These are phyloP conservation scores for silkworm (Bombyx mori) DNA, from an alignment of 1,140 invertebrate genomes.

Conservation along the genomic window DNA sequence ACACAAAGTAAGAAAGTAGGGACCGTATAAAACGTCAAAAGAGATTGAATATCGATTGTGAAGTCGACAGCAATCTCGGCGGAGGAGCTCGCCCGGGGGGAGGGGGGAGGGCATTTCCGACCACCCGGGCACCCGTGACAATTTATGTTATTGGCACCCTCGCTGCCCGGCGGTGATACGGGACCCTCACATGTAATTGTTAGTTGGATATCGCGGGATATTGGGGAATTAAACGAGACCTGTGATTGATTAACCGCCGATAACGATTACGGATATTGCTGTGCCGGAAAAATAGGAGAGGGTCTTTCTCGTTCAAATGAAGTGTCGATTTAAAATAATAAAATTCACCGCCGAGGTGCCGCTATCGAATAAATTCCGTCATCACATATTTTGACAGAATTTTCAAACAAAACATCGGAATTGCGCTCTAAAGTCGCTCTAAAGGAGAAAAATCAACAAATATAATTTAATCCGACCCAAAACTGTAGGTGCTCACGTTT, in stretches of 20 bases:
- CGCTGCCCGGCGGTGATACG: conserved; percentile 49
- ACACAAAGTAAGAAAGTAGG: conserved; percentile 59
- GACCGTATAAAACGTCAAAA: conserved; percentile 61
- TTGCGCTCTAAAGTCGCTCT: conserved; percentile 20
- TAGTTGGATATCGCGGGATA: conserved; percentile 62
- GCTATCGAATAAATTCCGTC: too few relatives aligned
- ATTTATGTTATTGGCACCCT: conserved; percentile 65
- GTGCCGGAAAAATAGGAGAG: conserved; percentile 31
- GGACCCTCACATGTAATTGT: conserved; percentile 62
- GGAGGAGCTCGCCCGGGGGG: conserved; percentile 6
- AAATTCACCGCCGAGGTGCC: conserved; percentile 14
- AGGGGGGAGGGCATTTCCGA: conserved; percentile 19
- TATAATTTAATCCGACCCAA: conserved; percentile 63
- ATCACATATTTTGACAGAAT: too few relatives aligned
- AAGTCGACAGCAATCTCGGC: conserved; percentile 58
- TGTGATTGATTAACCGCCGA: conserved; percentile 64
- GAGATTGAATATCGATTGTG: conserved; percentile 70
- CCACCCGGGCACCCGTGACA: conserved; percentile 52
- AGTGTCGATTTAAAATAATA: conserved; percentile 32
- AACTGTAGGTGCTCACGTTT: conserved; percentile 53
- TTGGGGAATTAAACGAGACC: conserved; percentile 61
- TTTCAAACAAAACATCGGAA: conserved; percentile 21
- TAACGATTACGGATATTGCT: conserved; percentile 55
- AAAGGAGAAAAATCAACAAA: conserved; percentile 63
- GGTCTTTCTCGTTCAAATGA: conserved; percentile 21